These are phyloP conservation scores for Anabas testudineus DNA, from an alignment of 2,797 vertebrate genomes.

Conservation along the genomic window DNA sequence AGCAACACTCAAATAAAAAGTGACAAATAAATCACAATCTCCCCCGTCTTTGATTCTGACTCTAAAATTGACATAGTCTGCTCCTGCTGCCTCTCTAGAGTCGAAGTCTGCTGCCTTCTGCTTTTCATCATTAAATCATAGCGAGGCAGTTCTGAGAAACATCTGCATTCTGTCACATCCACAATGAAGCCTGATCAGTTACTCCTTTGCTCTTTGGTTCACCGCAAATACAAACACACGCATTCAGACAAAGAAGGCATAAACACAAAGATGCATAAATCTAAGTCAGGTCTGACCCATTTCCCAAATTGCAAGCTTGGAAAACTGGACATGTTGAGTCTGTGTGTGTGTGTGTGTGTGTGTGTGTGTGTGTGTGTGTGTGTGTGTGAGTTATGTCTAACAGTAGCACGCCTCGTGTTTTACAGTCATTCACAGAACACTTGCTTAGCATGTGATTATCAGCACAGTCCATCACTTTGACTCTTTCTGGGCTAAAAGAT, in stretches of 20 bases:
- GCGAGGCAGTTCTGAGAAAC: constrained; percentile 66
- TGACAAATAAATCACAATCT: constrained; percentile 79
- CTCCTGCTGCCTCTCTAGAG: constrained; percentile 66
- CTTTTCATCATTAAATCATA: constrained; percentile 80
- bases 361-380: constrained; percentile 11
- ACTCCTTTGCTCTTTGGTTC: constrained; percentile 44
- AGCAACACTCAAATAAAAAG: constrained; percentile 74
- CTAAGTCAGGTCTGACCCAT: constrained; percentile 68
- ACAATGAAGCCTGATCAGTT: constrained; percentile 67
- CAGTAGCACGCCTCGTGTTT: constrained; percentile 35
- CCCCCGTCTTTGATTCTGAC: constrained; percentile 70
- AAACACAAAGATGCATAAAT: constrained; percentile 63
- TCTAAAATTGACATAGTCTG: constrained; percentile 72
- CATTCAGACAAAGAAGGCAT: constrained; percentile 23
- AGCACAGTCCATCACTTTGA: constrained; percentile 69
- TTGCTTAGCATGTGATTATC: constrained; percentile 70
- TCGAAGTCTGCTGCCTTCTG: constrained; percentile 63
- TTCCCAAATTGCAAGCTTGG: constrained; percentile 66
- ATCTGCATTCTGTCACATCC: constrained; percentile 79
- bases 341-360: constrained; percentile 14
- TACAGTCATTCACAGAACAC: constrained; percentile 58
- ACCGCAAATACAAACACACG: constrained; percentile 41
- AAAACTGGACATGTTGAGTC: constrained; percentile 38
- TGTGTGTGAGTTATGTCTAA: constrained; percentile 18
- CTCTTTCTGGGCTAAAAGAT: constrained; percentile 59